Conservation (phyloP, 2,888 invertebrate genomes). For the Eurois occulta region DNA sequence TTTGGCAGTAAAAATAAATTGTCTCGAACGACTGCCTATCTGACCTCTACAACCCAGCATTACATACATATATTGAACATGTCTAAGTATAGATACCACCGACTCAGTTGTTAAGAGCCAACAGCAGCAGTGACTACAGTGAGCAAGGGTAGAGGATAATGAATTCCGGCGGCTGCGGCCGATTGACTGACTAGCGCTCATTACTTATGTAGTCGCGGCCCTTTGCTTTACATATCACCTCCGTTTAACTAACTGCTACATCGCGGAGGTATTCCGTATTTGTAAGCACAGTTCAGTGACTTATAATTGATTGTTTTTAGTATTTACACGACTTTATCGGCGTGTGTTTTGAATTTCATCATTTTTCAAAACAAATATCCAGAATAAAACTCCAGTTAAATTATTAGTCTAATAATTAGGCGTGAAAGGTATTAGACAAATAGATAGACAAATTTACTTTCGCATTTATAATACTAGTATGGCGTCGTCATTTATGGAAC, state of each 20-base stretch:
- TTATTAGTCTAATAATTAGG: neutral
- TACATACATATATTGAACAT: neutral
- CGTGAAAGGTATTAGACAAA: neutral
- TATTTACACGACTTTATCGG: neutral
- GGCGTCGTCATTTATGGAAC: neutral
- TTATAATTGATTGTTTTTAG: neutral
- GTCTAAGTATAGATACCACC: slow-evolving; percentile 1
- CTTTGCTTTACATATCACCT: slow-evolving; percentile 30
- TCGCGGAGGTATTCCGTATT: neutral
- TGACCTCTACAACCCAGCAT: neutral
- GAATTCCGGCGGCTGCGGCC: slow-evolving; percentile 24
- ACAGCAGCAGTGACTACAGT: neutral
- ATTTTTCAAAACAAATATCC: neutral
- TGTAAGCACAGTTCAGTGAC: neutral
- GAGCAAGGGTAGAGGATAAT: slow-evolving; percentile 43
- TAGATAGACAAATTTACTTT: neutral
- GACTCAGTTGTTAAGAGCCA: slow-evolving; percentile 5
- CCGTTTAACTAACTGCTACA: slow-evolving; percentile 30
- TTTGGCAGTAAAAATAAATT: neutral
- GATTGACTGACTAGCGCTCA: slow-evolving; percentile 42
- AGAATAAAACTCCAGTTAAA: neutral
- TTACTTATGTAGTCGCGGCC: slow-evolving; percentile 43
- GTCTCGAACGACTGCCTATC: neutral
- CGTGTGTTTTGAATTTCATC: neutral
- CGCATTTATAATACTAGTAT: neutral